phyloP scores from a whole-genome alignment of 2,113 vertebrate genomes.

The Salminus brasiliensis region DNA sequence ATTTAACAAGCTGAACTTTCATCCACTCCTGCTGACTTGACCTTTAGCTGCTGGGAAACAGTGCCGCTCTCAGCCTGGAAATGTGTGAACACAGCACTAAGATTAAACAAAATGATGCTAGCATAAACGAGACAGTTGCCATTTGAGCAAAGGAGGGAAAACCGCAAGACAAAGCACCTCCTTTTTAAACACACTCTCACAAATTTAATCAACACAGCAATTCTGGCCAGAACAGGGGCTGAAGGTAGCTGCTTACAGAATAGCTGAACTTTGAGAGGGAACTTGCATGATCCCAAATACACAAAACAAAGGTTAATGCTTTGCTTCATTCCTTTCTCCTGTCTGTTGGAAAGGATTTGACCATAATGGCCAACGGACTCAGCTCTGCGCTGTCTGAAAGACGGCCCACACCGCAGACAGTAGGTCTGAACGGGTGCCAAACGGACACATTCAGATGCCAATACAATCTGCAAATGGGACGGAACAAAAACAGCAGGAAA shows the following conservation, averaged over 20 bases:
- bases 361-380: slow-evolving; percentile 58
- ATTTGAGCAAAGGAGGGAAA: slow-evolving; percentile 11
- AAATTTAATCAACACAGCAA: neutral
- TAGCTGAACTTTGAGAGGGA: neutral
- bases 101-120: neutral
- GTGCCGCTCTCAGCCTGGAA: slow-evolving; percentile 7
- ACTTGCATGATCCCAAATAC: neutral
- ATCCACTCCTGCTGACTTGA: slow-evolving; percentile 28
- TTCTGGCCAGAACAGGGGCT: neutral
- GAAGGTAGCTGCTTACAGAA: neutral
- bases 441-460: slow-evolving; percentile 63
- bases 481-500: slow-evolving; percentile 43
- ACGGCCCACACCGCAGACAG: slow-evolving; percentile 44
- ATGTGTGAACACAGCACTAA: neutral
- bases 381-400: slow-evolving; percentile 47
- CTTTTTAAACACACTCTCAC: neutral
- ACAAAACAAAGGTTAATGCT: neutral
- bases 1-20: slow-evolving; percentile 18
- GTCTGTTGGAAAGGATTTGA: slow-evolving; percentile 42
- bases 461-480: slow-evolving; percentile 57
- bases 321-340: neutral
- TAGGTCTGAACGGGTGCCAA: slow-evolving; percentile 57
- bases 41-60: slow-evolving; percentile 33
- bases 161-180: slow-evolving; percentile 19
- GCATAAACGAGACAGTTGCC: neutral